Base-by-base conservation (phyloP, 2,113 vertebrate genomes). In the Crypturellus undulatus region DNA sequence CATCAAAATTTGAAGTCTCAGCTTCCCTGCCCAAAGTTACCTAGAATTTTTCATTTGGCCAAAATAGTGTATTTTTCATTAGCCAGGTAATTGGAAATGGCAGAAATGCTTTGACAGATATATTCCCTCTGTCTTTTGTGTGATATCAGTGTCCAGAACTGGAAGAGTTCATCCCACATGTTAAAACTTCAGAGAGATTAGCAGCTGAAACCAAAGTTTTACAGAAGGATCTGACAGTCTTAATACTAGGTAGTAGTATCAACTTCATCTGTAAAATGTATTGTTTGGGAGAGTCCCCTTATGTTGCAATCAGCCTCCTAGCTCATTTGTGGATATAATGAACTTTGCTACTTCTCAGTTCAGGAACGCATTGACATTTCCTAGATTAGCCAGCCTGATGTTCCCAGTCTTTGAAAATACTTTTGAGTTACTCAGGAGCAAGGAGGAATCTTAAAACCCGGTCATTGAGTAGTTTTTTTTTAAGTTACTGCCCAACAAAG, bases 231-330 rank as follows among this genome's bases (percentile, higher is more conserved):
- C 4, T 3, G 30, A 3, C 30, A 85, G 51, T 13, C 47, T 71
- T 67, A 83, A 78, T 34, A 71, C 67, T 92, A 94, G 94, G 84
- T 97, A 59, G 49, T 34, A 65, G 58, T 56, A 59, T 10, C 68
- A 80, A 17, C 58, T 18, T 85, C 34, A 54, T 78, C 82, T 92
- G 43, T 90, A 62, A 89, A 93, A 79, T 84, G 43, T 28, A 49
- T 79, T 91, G 60, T 77, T 62, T 9, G 2, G 7, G 8, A 63
- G 34, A 26, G 42, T 49, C 25, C n/a, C 3, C 10, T 51, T 15
- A 9, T 32, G 34, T 24, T 52, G 28, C 36, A 51, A 34, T 30
- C 30, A 30, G 21, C 59, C 15, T 63, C 40, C 30, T 22, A 59
- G 38, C 30, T 42, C 12, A 16, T 28, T 38, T 28, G 59, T 49